Conservation (phyloP, 2,113 vertebrate species). For the Cololabis saira region DNA sequence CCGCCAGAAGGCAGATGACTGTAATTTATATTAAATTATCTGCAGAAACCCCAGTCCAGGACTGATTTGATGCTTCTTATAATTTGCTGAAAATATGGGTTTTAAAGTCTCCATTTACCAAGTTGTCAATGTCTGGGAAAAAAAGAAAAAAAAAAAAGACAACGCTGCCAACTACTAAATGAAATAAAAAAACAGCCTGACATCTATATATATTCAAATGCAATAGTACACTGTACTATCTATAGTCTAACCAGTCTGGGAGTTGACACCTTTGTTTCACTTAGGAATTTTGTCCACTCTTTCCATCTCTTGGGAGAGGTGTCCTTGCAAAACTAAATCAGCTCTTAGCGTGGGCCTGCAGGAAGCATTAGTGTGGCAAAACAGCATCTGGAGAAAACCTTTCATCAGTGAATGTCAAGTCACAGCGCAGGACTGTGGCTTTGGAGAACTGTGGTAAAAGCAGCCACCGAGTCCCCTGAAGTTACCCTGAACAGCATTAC, state of each 20-base stretch:
- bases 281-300: not conserved
- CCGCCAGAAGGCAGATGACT: constrained; percentile 10
- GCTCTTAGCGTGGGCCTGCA: constrained; percentile 23
- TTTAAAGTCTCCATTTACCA: not conserved
- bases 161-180: not conserved
- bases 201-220: not conserved
- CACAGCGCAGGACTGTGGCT: not conserved
- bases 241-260: not conserved
- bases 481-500: not conserved
- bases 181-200: no score
- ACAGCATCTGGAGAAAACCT: constrained; percentile 28
- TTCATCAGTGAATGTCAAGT: constrained; percentile 16
- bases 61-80: no score
- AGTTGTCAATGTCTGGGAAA: not conserved
- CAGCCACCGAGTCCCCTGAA: not conserved
- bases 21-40: constrained; percentile 21
- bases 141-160: no score
- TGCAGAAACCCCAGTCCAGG: not conserved
- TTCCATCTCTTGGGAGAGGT: constrained; percentile 17
- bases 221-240: not conserved
- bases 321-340: constrained; percentile 39
- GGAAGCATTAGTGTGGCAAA: constrained; percentile 29
- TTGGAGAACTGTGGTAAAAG: not conserved
- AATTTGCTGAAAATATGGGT: not conserved
- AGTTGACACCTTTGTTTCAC: not conserved